phyloP scores from a whole-genome alignment of 2,113 vertebrate genomes.

The Gymnarchus niloticus region DNA sequence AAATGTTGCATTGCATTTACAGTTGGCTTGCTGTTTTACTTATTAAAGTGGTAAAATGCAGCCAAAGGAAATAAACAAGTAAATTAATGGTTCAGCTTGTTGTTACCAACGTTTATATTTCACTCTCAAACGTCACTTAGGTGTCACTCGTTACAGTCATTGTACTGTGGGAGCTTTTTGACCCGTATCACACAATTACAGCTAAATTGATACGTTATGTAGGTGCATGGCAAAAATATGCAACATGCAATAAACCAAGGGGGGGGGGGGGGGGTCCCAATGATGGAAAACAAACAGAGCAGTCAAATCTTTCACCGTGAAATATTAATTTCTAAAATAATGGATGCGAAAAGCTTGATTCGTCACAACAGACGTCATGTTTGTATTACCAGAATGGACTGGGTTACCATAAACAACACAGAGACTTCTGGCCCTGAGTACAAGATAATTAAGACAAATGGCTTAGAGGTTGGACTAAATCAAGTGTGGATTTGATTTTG shows the following conservation, averaged over 20 bases:
- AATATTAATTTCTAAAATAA: neutral
- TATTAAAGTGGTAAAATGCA: neutral
- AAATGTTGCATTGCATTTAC: neutral
- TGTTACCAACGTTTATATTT: neutral
- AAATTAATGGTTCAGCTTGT: neutral
- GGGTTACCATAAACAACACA: neutral
- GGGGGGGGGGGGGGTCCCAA: too few species aligned
- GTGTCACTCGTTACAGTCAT: neutral
- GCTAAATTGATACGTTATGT: neutral
- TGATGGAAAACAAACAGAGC: neutral
- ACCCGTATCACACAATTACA: neutral
- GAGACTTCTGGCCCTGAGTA: neutral
- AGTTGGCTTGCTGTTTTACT: neutral
- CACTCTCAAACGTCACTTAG: neutral
- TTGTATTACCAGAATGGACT: neutral
- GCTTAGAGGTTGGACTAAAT: neutral
- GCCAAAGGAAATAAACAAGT: neutral
- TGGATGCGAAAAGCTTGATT: neutral
- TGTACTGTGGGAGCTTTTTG: too few species aligned
- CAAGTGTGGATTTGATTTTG: neutral
- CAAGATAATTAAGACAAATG: neutral
- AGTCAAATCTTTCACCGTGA: neutral
- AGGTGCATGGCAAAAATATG: neutral
- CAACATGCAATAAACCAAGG: neutral
- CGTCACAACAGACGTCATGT: neutral